These are phyloP conservation scores for Cataglyphis livida DNA, from an alignment of 2,888 invertebrate species.

Conservation along the genomic window DNA sequence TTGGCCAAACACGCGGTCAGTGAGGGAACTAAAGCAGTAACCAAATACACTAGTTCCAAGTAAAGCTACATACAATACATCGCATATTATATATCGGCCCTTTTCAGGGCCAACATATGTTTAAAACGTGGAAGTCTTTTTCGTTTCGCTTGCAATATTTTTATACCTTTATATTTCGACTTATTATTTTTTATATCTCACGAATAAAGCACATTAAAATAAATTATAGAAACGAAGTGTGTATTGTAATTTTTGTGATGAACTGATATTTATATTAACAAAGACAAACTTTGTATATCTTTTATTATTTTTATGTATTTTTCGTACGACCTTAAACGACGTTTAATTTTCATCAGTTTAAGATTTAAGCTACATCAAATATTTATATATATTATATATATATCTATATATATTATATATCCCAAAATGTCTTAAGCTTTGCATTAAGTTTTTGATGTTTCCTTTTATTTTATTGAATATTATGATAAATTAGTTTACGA, in stretches of 20 bases:
- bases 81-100: constrained; percentile 6
- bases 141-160: background rate
- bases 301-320: background rate
- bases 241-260: background rate
- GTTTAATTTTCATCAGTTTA: background rate
- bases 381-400: background rate
- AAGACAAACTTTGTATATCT: background rate
- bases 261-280: background rate
- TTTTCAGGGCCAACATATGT: constrained; percentile 45
- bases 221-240: background rate
- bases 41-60: constrained; percentile 86
- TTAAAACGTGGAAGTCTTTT: background rate
- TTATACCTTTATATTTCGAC: background rate
- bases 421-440: background rate
- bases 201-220: background rate
- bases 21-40: constrained; percentile 89
- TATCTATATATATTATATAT: too few species aligned
- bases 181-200: background rate
- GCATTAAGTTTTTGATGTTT: background rate
- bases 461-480: background rate
- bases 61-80: background rate
- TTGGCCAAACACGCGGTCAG: constrained; percentile 90
- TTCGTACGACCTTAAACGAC: background rate
- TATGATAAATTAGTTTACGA: background rate
- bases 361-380: background rate